Evolutionary conservation across 1,140 invertebrate species (phyloP).

Genomic region (Asobara japonica): DNA sequence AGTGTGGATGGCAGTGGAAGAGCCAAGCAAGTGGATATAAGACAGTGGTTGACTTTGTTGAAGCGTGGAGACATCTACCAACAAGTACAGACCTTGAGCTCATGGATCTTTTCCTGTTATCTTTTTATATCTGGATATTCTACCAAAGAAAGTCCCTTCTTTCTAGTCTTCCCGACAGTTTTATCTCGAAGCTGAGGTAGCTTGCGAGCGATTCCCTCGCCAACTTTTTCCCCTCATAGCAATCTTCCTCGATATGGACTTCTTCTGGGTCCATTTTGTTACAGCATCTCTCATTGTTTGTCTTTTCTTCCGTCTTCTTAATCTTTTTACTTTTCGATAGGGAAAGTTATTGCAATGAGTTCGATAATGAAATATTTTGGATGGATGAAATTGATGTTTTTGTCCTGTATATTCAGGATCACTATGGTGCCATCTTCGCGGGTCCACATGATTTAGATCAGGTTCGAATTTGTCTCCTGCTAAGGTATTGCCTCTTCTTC

Average conservation of each 20-base stretch:
- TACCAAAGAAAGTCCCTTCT: background rate
- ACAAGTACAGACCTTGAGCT: slow-evolving; percentile 12
- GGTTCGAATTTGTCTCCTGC: too few species aligned
- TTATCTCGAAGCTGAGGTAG: background rate
- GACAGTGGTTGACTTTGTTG: background rate
- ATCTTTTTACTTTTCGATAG: background rate
- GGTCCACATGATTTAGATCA: too few species aligned
- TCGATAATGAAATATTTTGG: too few species aligned
- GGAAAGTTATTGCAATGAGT: too few species aligned
- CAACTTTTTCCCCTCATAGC: slow-evolving; percentile 18
- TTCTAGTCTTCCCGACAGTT: slow-evolving; percentile 9
- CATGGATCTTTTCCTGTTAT: slow-evolving; percentile 2
- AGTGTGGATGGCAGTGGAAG: background rate
- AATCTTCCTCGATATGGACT: slow-evolving; percentile 21
- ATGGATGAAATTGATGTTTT: too few species aligned
- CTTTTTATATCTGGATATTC: background rate
- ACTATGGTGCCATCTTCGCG: too few species aligned
- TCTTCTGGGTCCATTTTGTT: background rate
- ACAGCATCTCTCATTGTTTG: background rate
- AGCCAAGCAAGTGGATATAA: background rate
- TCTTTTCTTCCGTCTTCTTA: background rate
- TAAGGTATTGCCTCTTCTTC: too few species aligned
- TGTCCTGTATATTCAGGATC: too few species aligned
- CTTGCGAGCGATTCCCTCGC: background rate
- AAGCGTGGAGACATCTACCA: slow-evolving; percentile 10